Conservation (phyloP, 2,888 invertebrate species). For the Andrena minutula region DNA sequence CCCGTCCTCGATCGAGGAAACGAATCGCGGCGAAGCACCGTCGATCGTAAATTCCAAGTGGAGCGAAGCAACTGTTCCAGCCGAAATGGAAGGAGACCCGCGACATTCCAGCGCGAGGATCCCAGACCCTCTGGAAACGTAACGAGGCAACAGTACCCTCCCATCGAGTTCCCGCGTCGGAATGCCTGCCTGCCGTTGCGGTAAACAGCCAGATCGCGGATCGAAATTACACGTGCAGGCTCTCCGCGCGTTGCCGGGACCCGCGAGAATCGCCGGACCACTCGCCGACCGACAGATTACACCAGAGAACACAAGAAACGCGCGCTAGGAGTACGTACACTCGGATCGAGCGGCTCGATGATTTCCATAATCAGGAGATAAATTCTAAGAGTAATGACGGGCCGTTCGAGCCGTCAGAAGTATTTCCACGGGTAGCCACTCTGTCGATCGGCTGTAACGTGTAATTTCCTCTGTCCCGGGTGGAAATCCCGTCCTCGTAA, state of each 20-base stretch:
- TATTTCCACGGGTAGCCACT: conserved; percentile 28
- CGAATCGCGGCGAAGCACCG: background rate
- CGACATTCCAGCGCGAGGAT: too few relatives aligned
- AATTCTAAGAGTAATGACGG: conserved; percentile 41
- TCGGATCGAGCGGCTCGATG: background rate
- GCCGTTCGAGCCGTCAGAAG: conserved; percentile 9
- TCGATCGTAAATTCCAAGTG: too few relatives aligned
- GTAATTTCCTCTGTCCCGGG: conserved; percentile 32
- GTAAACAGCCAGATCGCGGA: conserved; percentile 1
- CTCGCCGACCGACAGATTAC: background rate
- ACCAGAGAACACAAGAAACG: too few relatives aligned
- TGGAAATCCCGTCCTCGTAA: conserved; percentile 15
- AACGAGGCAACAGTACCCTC: background rate
- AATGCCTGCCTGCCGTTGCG: background rate
- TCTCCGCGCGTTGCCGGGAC: background rate
- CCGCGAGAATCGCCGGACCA: background rate
- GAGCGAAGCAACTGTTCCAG: too few relatives aligned
- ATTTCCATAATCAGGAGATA: conserved; percentile 45
- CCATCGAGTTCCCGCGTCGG: background rate
- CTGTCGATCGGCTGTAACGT: conserved; percentile 2
- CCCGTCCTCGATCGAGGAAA: too few relatives aligned
- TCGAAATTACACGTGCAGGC: background rate
- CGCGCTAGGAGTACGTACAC: too few relatives aligned
- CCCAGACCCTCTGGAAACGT: too few relatives aligned
- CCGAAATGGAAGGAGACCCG: too few relatives aligned